These are phyloP conservation scores for Ceratina japonica DNA, from an alignment of 1,140 invertebrate genomes.

Conservation along the genomic window DNA sequence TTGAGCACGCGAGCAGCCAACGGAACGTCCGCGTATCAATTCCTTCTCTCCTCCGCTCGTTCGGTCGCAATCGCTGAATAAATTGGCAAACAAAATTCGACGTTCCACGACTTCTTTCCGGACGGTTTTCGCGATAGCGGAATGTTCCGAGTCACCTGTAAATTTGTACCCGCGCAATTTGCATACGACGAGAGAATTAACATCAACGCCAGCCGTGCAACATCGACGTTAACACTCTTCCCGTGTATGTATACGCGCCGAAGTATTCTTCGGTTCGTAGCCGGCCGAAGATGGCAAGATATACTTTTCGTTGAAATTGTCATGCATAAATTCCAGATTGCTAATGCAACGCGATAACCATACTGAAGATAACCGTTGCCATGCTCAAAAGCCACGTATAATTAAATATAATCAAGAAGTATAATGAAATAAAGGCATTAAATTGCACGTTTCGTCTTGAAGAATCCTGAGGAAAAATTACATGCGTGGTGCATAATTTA, in stretches of 20 bases:
- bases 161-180: constrained; percentile 71
- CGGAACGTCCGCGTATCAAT: not conserved
- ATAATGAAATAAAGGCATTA: too few species aligned
- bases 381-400: too few species aligned
- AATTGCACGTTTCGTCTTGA: too few species aligned
- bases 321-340: constrained; percentile 2
- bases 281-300: constrained; percentile 34
- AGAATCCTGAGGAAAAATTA: too few species aligned
- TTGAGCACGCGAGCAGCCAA: not conserved
- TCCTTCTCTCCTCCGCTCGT: not conserved
- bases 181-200: constrained; percentile 31
- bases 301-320: not conserved
- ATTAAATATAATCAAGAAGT: too few species aligned
- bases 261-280: constrained; percentile 3
- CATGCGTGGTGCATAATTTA: constrained; percentile 5
- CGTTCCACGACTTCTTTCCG: not conserved
- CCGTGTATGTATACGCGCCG: not conserved
- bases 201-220: not conserved
- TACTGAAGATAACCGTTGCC: too few species aligned
- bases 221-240: not conserved
- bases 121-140: not conserved
- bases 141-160: constrained; percentile 59
- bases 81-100: not conserved
- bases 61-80: constrained; percentile 1
- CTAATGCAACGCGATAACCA: too few species aligned